These are phyloP conservation scores for Drosophila ercepeae DNA, from an alignment of 1,140 invertebrate genomes.

Conservation along the genomic window DNA sequence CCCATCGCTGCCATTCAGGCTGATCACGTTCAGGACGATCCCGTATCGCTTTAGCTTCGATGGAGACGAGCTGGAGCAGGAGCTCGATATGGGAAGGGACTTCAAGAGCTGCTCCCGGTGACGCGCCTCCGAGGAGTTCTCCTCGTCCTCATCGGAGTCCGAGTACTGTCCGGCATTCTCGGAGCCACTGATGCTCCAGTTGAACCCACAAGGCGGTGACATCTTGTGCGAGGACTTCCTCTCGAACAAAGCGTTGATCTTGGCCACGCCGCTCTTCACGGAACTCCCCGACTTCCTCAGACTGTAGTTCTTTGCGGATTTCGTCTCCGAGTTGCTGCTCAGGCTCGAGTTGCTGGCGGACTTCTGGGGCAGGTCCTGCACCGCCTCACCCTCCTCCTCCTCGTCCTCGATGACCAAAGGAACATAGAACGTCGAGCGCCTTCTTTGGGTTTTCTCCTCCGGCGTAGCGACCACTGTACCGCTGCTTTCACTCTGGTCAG, in stretches of 20 bases:
- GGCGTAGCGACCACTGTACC: conserved; percentile 44
- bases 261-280: conserved; percentile 58
- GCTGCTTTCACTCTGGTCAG: conserved; percentile 44
- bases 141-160: conserved; percentile 68
- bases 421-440: conserved; percentile 87
- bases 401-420: conserved; percentile 85
- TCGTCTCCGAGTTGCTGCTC: conserved; percentile 43
- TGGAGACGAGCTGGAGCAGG: conserved; percentile 5
- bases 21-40: conserved; percentile 79
- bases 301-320: conserved; percentile 17
- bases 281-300: conserved; percentile 56
- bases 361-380: conserved; percentile 16
- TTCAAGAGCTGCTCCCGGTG: conserved; percentile 59
- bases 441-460: conserved; percentile 82
- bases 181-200: conserved; percentile 77
- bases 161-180: conserved; percentile 57
- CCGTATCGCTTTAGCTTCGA: conserved; percentile 79
- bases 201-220: conserved; percentile 81
- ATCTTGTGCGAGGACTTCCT: conserved; percentile 54
- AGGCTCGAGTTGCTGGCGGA: conserved; percentile 47
- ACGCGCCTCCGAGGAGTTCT: conserved; percentile 45
- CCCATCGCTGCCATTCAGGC: conserved; percentile 51
- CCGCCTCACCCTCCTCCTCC: conserved; percentile 17
- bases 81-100: conserved; percentile 8
- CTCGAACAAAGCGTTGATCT: conserved; percentile 68